Conservation (phyloP, 2,888 invertebrate species). For the Syritta pipiens region DNA sequence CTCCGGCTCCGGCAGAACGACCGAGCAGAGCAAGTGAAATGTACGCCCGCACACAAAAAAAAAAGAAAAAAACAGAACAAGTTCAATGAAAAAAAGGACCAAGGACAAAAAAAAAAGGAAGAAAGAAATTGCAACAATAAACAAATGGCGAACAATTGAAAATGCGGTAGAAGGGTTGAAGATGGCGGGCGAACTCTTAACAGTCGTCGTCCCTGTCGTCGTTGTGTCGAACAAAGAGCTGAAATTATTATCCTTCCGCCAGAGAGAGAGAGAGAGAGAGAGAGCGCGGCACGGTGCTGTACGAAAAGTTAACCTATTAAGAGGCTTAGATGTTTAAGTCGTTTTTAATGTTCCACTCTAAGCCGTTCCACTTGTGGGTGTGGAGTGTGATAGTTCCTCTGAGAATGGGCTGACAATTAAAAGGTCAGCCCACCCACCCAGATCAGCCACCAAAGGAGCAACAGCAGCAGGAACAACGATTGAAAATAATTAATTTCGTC, state of each 20-base stretch:
- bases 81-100: conserved; percentile 8
- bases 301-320: conserved; percentile 60
- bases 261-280: too few relatives aligned
- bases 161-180: conserved; percentile 1
- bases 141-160: conserved; percentile 43
- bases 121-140: conserved; percentile 24
- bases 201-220: conserved; percentile 30
- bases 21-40: too few relatives aligned
- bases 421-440: conserved; percentile 1
- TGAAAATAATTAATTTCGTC: conserved; percentile 47
- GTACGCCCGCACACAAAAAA: too few relatives aligned
- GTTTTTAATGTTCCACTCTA: conserved; percentile 36
- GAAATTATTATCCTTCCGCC: conserved; percentile 40
- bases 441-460: background rate
- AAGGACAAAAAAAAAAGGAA: too few relatives aligned
- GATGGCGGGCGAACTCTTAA: conserved; percentile 17
- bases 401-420: background rate
- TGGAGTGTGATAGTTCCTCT: background rate
- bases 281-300: too few relatives aligned
- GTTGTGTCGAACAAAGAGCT: conserved; percentile 42
- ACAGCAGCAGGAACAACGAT: background rate
- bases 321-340: conserved; percentile 60
- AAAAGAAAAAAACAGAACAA: background rate
- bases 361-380: conserved; percentile 10
- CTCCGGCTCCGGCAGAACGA: background rate